Base-by-base conservation (phyloP, 2,888 invertebrate genomes). In the Azorinus chamasolen region DNA sequence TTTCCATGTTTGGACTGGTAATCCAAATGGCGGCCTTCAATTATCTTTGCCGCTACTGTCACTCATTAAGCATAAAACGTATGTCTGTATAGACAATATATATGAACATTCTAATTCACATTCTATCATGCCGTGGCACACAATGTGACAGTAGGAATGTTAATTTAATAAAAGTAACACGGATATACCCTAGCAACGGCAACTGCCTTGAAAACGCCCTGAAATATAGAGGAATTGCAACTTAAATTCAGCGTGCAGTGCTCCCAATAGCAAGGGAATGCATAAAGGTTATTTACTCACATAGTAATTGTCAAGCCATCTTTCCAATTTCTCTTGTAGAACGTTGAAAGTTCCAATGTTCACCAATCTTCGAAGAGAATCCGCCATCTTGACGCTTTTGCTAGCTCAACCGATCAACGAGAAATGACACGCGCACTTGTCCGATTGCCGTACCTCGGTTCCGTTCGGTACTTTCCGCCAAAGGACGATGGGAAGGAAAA, bases 241-340 rank as follows among this genome's bases (percentile, higher is more conserved):
- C 4, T 6, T 10, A 1, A 41, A 41, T 41, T n/a, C 22, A 18
- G 18, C 16, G 18, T 41, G 20, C 45, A n/a, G 14, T 16, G 45
- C 12, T 32, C 10, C 32, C 10, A 32, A 4, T 10, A 10, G 32
- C 10, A 10, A 45, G n/a, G 14, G n/a, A 45, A 61, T 43, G 55
- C 50, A 37, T 45, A 16, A 41, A 25, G 14, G 43, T 25, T 16
- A n/a, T 18, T 57, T 64, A 89, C 92, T 89, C 82, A 92, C 93
- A 75, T 91, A 88, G 70, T 93, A 93, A 57, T 91, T 89, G 68
- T 88, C 90, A 55, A 88, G 70, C 93, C 93, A 93, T 83, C 87
- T 85, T 62, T 92, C 92, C 48, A 92, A 73, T 79, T 92, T 93
- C 48, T 92, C 91, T 69, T 92, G 92, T 46, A 93, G 86, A 70